Conservation (phyloP, 2,888 invertebrate genomes). For the Hydriomena furcata region DNA sequence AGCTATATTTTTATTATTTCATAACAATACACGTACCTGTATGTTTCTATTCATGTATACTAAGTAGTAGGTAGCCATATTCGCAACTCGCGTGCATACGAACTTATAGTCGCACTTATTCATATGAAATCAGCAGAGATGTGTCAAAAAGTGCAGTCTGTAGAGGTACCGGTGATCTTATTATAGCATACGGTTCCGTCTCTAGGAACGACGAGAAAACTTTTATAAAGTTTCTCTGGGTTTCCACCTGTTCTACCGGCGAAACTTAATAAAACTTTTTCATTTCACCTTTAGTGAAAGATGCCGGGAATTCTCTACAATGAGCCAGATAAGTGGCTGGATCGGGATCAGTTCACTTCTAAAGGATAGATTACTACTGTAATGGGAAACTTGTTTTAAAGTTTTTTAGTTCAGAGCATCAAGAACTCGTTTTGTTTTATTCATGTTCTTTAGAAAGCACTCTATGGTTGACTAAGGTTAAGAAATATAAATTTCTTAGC, state of each 20-base stretch:
- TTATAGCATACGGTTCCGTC: too few relatives aligned
- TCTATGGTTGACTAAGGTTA: neutral
- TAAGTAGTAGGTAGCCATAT: too few relatives aligned
- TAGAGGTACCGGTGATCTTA: too few relatives aligned
- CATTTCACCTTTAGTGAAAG: constrained; percentile 53
- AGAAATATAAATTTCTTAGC: neutral
- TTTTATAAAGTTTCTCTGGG: constrained; percentile 25
- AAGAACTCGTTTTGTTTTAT: neutral
- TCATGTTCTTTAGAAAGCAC: neutral
- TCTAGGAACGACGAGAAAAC: constrained; percentile 1
- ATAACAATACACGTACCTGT: too few relatives aligned
- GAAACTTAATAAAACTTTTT: constrained; percentile 68
- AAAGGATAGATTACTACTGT: neutral
- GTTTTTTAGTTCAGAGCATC: neutral
- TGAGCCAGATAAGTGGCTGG: constrained; percentile 37
- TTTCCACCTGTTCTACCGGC: constrained; percentile 43
- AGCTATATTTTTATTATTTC: too few relatives aligned
- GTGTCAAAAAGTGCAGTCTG: too few relatives aligned
- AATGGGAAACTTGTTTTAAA: neutral
- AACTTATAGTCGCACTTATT: too few relatives aligned
- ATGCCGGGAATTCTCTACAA: constrained; percentile 36
- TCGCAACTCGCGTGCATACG: too few relatives aligned
- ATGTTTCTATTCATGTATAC: too few relatives aligned
- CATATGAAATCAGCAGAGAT: too few relatives aligned
- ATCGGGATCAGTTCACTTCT: constrained; percentile 41